A percentile compares a stretch with the other conserved stretches of the same genome.
Conservation (phyloP, 1,140 invertebrate genomes). For the Halesus radiatus region DNA sequence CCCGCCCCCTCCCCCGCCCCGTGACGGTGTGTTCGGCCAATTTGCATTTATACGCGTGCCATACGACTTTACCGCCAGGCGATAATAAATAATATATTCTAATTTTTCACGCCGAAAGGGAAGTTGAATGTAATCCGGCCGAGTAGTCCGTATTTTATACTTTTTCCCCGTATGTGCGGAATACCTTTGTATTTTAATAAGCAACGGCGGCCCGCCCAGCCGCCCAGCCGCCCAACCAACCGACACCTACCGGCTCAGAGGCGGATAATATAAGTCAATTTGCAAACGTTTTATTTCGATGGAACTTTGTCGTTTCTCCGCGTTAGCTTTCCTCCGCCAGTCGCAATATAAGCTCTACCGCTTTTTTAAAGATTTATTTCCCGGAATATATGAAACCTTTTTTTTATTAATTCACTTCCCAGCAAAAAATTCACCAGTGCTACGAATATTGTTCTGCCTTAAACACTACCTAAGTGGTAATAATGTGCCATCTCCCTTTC, state of each 20-base stretch:
- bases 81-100: conserved; percentile 59
- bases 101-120: conserved; percentile 58
- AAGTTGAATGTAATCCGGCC: conserved; percentile 56
- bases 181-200: conserved; percentile 41
- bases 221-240: not conserved
- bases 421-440: not conserved
- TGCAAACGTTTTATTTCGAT: conserved; percentile 49
- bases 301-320: conserved; percentile 44
- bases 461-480: conserved; percentile 7
- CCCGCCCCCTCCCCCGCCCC: conserved; percentile 34
- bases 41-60: conserved; percentile 58
- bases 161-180: conserved; percentile 47
- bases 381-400: conserved; percentile 15
- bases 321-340: conserved; percentile 14
- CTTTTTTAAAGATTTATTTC: conserved; percentile 36
- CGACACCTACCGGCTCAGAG: conserved; percentile 16
- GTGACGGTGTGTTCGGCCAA: conserved; percentile 46
- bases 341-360: conserved; percentile 11
- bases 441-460: not conserved
- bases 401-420: conserved; percentile 22
- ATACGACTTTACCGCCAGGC: conserved; percentile 52
- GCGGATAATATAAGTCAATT: conserved; percentile 58
- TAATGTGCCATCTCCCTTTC: not conserved
- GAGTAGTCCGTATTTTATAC: conserved; percentile 54
- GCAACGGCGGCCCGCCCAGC: not conserved